Conservation (phyloP, 2,797 vertebrate genomes). For the Oophaga sylvatica region DNA sequence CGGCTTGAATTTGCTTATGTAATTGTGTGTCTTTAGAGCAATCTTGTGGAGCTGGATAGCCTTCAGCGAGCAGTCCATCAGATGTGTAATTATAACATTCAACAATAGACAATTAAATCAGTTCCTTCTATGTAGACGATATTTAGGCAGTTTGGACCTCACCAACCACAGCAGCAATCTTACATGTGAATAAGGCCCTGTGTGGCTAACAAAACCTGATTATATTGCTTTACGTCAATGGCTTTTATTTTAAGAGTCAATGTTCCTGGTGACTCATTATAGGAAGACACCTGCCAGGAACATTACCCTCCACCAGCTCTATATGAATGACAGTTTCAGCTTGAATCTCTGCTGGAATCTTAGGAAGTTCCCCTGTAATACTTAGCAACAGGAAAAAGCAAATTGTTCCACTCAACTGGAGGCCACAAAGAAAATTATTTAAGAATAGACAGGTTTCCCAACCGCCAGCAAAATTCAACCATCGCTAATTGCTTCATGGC, state of each 20-base stretch:
- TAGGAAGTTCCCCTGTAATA: conserved; percentile 14
- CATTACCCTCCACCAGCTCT: conserved; percentile 29
- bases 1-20: neutral
- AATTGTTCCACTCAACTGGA: conserved; percentile 37
- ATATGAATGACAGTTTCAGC: conserved; percentile 37
- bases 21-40: neutral
- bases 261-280: conserved; percentile 44
- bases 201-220: neutral
- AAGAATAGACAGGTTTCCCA: neutral
- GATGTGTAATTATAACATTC: neutral
- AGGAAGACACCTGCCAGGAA: conserved; percentile 48
- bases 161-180: neutral
- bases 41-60: neutral
- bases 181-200: neutral
- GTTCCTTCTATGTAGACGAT: conserved; percentile 3
- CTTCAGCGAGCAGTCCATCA: neutral
- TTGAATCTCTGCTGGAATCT: conserved; percentile 42
- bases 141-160: neutral
- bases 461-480: conserved; percentile 17
- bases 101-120: neutral
- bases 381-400: conserved; percentile 36
- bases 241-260: conserved; percentile 35
- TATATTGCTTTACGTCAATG: neutral
- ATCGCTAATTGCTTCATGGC: conserved; percentile 20
- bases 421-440: conserved; percentile 15